Evolutionary conservation across 2,888 invertebrate species (phyloP), one percentile per base, ranked within the genome.

Genomic region (Rotaria socialis): DNA sequence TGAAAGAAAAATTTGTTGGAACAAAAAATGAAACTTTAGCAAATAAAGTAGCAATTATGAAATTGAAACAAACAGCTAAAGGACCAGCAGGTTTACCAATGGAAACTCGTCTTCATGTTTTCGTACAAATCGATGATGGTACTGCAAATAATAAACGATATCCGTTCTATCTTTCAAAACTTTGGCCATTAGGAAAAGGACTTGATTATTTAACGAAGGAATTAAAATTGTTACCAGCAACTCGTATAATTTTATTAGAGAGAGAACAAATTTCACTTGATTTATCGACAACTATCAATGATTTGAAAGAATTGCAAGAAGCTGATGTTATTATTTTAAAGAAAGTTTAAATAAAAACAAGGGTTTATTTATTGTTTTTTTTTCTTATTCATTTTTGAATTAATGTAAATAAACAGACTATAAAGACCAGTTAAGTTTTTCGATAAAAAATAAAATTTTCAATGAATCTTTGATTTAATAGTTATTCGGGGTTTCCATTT

Each of bases 151-250:
- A 14, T 41, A 86, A 86, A 84, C 84, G 67, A 27, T 80, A 80
- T n/a, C 86, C 86, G n/a, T 86, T 86, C 50, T 86, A 47, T 86
- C 84, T 86, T 84, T 86, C 86, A 43, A 84, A 50, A 24, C 55
- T 67, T 84, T 86, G 86, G 86, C 86, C 86, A n/a, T 41, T 86
- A 27, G 86, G 86, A 52, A 86, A 74, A 67, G 84, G 67, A 35
- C 67, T 86, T 58, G 86, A 86, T 19, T 86, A 84, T 86, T 86
- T 86, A 52, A 35, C 35, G 5, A 84, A 86, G 50, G 84, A 86
- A 84, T 84, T 86, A 50, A 84, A 84, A 84, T 47, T 80, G 47
- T 14, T 47, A 47, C 47, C 22, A n/a, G 47, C 80, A 80, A 80
- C 22, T 47, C 43, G 47, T 8, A 47, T 47, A 1, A 47, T 47